Base-by-base conservation (phyloP, 2,888 invertebrate species). In the Cheilosia urbana region DNA sequence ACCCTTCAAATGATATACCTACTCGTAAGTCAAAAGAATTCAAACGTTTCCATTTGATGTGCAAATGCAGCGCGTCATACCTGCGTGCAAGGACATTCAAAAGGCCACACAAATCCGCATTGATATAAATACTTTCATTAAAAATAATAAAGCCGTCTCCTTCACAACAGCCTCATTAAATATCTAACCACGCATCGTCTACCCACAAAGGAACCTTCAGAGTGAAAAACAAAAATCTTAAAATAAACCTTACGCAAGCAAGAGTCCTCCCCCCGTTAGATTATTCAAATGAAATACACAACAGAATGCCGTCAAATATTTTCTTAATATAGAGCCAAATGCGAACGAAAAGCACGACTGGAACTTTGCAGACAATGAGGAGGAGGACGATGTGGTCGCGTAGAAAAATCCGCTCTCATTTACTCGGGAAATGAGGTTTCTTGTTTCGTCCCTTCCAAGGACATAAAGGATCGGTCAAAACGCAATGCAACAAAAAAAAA, bases 201-300 rank as follows among this genome's bases (percentile, higher is more conserved):
- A 37, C 34, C 11, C 34, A 19, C 30, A 49, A 13, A 2, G 1
- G 17, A 51, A 17, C 49, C 37, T 42, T 72, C 51, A 53, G 47
- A 19, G 15, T 9, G 13, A 37, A 24, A 17, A 24, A 55, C 21
- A 45, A 34, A 2, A 19, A 27, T 13, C 4, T 37, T 51, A 79
- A 53, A 58, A 79, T 42, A 51, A 66, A 40, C 19, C 58, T 15
- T 37, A 19, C 30, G 45, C 27, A 62, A 71, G 30, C 47, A 42
- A 58, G 63, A 49, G 72, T 58, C 58, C 72, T 72, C 72, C 45
- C 53, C n/a, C 55, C 15, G 73, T 62, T 62, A 73, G 73, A 73
- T 68, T 66, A 73, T 80, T 80, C 73, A 73, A 80, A 80, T 80
- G 60, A 60, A 80, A 73, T 68, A 73, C 66, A 80, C 66, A 80